These are phyloP conservation scores for Epizoanthus illoricatus DNA, from an alignment of 92 coral and sea anemone species.

Conservation along the genomic window DNA sequence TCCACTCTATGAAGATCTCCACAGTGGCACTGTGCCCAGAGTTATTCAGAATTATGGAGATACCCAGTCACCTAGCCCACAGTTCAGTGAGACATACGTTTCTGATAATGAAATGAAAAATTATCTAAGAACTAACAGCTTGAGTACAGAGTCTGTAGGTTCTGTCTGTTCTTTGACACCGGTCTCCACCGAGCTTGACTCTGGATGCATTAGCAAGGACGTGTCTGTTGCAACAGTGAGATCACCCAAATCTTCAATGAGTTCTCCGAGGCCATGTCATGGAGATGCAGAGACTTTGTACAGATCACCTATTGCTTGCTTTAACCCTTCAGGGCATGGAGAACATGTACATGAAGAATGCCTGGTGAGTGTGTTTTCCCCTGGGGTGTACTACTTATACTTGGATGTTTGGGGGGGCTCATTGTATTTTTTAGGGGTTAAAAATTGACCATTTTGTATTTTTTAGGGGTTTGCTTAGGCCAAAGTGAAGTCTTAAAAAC, in stretches of 20 bases:
- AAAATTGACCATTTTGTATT: too few species aligned
- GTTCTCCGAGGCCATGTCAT: conserved; percentile 44
- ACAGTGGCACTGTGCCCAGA: neutral
- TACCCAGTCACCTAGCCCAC: conserved; percentile 30
- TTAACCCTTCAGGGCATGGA: conserved; percentile 76
- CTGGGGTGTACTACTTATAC: too few species aligned
- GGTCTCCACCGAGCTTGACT: neutral
- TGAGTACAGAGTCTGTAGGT: neutral
- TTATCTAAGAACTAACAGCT: neutral
- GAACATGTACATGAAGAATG: conserved; percentile 65
- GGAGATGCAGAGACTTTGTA: conserved; percentile 74
- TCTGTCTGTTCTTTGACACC: neutral
- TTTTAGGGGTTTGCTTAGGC: too few species aligned
- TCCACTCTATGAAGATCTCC: conserved; percentile 4
- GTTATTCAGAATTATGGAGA: conserved; percentile 6
- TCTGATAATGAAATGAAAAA: conserved; percentile 7
- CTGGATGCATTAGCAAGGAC: neutral
- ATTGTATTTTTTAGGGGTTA: too few species aligned
- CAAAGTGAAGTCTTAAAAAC: neutral
- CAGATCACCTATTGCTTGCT: conserved; percentile 51
- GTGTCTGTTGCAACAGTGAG: neutral
- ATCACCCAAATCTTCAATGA: neutral
- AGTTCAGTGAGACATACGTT: conserved; percentile 35
- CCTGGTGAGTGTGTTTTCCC: conserved; percentile 45
- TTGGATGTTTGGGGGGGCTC: too few species aligned